Evolutionary conservation across 2,888 invertebrate species (phyloP).

Genomic region (Stratiomys singularior): DNA sequence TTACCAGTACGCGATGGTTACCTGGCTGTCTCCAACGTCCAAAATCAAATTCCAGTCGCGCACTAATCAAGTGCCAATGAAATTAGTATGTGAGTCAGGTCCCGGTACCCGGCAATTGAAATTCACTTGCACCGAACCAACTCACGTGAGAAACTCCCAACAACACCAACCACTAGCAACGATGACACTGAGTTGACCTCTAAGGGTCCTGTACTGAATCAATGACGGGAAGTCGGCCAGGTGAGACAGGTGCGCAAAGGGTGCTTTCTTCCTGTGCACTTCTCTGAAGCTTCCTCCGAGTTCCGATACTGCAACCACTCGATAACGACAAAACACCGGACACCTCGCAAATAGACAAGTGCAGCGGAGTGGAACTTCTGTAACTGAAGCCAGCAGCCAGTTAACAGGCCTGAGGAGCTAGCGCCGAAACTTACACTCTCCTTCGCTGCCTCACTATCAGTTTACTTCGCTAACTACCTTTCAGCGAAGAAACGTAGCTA

Average conservation of each 20-base stretch:
- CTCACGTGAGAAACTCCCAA: not conserved
- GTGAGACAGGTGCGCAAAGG: conserved; percentile 24
- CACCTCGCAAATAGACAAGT: not conserved
- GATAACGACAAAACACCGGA: not conserved
- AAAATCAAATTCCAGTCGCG: not conserved
- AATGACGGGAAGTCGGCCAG: not conserved
- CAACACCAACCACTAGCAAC: not conserved
- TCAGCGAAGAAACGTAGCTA: not conserved
- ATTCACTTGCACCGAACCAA: not conserved
- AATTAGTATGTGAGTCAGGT: not conserved
- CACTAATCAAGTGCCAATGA: not conserved
- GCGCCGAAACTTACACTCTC: conserved; percentile 19
- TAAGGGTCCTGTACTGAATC: not conserved
- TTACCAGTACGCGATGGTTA: not conserved
- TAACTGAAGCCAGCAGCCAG: conserved; percentile 34
- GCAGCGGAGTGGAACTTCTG: conserved; percentile 35
- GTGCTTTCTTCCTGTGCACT: not conserved
- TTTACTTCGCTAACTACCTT: conserved; percentile 34
- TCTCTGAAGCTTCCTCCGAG: conserved; percentile 27
- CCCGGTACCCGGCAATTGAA: not conserved
- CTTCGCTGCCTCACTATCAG: conserved; percentile 34
- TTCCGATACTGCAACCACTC: conserved; percentile 7
- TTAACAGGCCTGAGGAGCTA: conserved; percentile 17
- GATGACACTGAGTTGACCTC: not conserved
- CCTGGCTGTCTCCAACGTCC: not conserved